These are phyloP conservation scores for Heliconius melpomene DNA, from an alignment of 1,140 invertebrate genomes.

Conservation along the genomic window DNA sequence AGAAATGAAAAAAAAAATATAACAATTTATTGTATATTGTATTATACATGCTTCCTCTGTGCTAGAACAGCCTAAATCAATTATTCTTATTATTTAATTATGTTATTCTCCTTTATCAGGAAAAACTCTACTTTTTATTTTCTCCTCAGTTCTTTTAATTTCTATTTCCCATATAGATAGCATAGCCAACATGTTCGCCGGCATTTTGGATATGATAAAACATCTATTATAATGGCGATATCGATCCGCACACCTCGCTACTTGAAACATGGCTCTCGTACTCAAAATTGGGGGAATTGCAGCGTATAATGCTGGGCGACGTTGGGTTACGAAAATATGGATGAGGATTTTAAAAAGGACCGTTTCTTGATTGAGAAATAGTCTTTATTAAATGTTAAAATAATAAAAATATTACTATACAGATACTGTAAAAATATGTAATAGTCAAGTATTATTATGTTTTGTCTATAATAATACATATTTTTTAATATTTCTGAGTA, in stretches of 20 bases:
- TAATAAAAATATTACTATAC: no score
- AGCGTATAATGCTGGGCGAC: constrained; percentile 36
- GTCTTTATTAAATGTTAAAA: no score
- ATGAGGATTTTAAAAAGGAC: constrained; percentile 1
- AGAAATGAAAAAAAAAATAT: no score
- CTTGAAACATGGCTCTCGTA: constrained; percentile 54
- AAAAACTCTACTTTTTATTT: not conserved
- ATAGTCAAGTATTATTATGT: no score
- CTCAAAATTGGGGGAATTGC: constrained; percentile 59
- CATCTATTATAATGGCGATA: constrained; percentile 53
- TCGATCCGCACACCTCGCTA: constrained; percentile 62
- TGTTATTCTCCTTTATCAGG: not conserved
- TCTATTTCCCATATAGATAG: not conserved
- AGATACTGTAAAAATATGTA: no score
- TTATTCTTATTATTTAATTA: not conserved
- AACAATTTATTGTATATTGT: no score
- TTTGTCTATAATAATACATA: no score
- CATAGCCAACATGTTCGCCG: not conserved
- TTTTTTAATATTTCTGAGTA: no score
- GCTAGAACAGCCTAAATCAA: no score
- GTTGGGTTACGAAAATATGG: constrained; percentile 12
- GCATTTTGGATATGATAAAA: constrained; percentile 35
- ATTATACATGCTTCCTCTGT: rapidly evolving
- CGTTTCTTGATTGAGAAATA: no score
- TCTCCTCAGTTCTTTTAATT: not conserved